Conservation (phyloP, 2,113 vertebrate genomes). For the Gallinago undulata region DNA sequence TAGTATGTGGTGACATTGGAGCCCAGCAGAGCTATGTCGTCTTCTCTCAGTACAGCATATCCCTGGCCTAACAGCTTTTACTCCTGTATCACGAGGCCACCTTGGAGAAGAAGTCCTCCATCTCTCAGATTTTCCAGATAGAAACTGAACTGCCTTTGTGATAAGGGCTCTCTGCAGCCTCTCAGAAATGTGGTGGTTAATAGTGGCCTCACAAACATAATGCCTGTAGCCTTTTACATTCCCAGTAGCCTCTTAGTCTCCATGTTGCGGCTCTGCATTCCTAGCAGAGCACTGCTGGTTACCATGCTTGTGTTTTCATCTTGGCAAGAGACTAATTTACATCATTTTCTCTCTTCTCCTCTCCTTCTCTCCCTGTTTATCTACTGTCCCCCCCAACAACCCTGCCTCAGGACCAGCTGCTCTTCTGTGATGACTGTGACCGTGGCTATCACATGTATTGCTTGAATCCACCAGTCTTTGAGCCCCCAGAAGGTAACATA, state of each 20-base stretch:
- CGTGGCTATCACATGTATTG: conserved; percentile 99
- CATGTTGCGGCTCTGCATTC: background rate
- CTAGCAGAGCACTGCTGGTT: background rate
- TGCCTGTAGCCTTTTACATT: background rate
- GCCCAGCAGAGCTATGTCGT: background rate
- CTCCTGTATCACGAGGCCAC: background rate
- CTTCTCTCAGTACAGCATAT: background rate
- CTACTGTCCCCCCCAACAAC: conserved; percentile 6
- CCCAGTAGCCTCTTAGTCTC: background rate
- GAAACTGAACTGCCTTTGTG: background rate
- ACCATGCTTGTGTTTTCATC: background rate
- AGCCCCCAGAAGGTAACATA: conserved; percentile 92
- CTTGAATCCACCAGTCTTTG: conserved; percentile 93
- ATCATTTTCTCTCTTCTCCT: conserved; percentile 19
- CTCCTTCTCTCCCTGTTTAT: background rate
- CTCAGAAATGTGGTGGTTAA: background rate
- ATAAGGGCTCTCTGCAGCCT: background rate
- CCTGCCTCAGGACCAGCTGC: conserved; percentile 87
- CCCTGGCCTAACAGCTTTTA: background rate
- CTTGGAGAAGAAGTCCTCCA: background rate
- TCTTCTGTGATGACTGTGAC: conserved; percentile 99
- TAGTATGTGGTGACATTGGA: background rate
- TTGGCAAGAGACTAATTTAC: conserved; percentile 44
- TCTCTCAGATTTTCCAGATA: background rate
- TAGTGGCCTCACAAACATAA: background rate